Conservation (phyloP, 2,888 invertebrate species). For the Rhagonycha lutea region DNA sequence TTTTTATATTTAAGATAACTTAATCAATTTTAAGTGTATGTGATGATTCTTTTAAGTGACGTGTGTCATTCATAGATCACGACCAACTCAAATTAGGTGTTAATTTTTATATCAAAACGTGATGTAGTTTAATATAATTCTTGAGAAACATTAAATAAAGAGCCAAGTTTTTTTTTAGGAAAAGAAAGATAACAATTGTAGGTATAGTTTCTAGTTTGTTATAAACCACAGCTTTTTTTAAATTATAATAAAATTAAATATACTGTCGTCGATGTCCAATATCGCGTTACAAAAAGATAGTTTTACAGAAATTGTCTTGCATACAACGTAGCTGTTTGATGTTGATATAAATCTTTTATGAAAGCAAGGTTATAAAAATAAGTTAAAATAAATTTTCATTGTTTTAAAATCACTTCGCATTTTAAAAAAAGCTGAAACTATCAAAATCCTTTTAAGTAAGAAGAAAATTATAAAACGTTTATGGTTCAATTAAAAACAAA, state of each 20-base stretch:
- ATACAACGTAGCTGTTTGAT: conserved; percentile 3
- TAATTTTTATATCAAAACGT: not conserved
- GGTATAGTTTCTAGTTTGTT: conserved; percentile 19
- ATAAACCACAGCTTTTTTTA: conserved; percentile 26
- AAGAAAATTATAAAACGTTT: not conserved
- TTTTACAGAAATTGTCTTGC: conserved; percentile 8
- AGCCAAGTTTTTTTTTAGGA: conserved; percentile 8
- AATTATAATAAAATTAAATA: conserved; percentile 23
- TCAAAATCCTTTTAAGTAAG: not conserved
- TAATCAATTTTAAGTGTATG: not conserved
- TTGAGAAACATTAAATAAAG: not conserved
- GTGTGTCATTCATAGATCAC: not conserved
- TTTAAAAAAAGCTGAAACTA: not conserved
- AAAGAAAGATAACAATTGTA: conserved; percentile 20
- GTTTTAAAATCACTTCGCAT: not conserved
- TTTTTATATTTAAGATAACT: not conserved
- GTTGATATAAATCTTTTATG: not conserved
- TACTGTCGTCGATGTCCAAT: conserved; percentile 12
- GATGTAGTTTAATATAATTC: not conserved
- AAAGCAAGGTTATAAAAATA: not conserved
- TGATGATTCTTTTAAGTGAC: not conserved
- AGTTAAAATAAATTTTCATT: not conserved
- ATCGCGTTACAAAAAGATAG: conserved; percentile 17
- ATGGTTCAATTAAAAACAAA: not conserved
- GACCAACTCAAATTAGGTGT: not conserved